Evolutionary conservation across 1,140 invertebrate genomes (phyloP).

Genomic region (Dufourea novaeangliae): DNA sequence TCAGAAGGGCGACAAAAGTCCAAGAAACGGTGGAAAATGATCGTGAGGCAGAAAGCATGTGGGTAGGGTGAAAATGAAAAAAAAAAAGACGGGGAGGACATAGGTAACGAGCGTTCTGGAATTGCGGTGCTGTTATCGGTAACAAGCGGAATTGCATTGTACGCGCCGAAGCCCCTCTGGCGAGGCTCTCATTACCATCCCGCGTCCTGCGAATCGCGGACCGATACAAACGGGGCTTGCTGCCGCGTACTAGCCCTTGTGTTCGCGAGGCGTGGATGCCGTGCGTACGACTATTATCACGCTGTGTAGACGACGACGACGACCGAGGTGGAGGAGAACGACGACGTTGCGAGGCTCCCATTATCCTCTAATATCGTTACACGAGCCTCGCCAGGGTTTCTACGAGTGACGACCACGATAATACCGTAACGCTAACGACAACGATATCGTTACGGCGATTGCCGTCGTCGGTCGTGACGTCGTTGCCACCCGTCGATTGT

Average conservation of each 20-base stretch:
- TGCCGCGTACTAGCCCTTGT: neutral
- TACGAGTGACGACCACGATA: constrained; percentile 52
- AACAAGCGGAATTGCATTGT: constrained; percentile 67
- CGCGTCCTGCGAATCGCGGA: constrained; percentile 51
- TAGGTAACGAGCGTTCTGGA: constrained; percentile 55
- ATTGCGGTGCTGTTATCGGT: constrained; percentile 58
- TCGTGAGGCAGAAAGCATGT: neutral
- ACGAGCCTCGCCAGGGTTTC: constrained; percentile 44
- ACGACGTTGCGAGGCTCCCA: constrained; percentile 40
- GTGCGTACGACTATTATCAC: constrained; percentile 57
- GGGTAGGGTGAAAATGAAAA: neutral
- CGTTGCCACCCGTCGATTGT: constrained; percentile 5
- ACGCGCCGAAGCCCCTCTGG: constrained; percentile 48
- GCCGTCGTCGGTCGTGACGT: neutral
- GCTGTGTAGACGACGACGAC: constrained; percentile 50
- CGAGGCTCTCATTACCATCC: constrained; percentile 57
- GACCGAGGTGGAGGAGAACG: neutral
- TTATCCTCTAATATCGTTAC: constrained; percentile 64
- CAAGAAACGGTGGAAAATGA: neutral
- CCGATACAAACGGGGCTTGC: constrained; percentile 48
- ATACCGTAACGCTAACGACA: constrained; percentile 57
- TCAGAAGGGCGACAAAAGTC: neutral
- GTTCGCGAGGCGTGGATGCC: neutral
- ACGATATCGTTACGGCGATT: constrained; percentile 56
- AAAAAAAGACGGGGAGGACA: constrained; percentile 8